Base-by-base conservation (phyloP, 2,888 invertebrate species). In the Lepidochrysops patricia region DNA sequence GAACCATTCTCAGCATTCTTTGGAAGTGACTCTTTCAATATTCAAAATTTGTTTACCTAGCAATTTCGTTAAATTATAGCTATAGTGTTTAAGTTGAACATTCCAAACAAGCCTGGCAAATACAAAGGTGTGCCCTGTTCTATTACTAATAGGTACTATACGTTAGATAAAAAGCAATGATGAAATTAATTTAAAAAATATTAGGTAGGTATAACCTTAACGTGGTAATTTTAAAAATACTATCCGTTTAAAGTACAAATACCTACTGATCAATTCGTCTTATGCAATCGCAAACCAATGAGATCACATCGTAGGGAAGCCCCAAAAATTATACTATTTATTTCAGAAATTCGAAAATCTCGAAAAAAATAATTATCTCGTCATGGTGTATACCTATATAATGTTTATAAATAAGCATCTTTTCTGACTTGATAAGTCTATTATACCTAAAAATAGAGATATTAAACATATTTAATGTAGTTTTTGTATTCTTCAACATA, bases 321-420 rank as follows among this genome's bases (percentile, higher is more conserved):
- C 27, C 29, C 2, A 5, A 54, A 54, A 32, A 32, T 61, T 56
- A 19, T 32, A 43, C 48, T 61, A 43, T 62, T 58, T 61, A 43
- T 62, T 58, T 37, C 58, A 48, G 62, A 58, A 60, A 58, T 61
- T 63, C 61, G 49, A 60, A 63, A 7, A 27, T 52, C 9, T 13
- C 27, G 13, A 1, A 50, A 26, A n/a, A 27, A 27, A 2, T 15
- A 29, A 61, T 61, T 61, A 62, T 58, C 50, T 54, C 32, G 58
- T 27, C 57, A 52, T 66, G 63, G 26, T 57, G 54, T 60, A 64
- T n/a, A n/a, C n/a, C n/a, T n/a, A n/a, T n/a, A n/a, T 64, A 62
- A 64, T 66, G 64, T 66, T 49, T 64, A 63, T 59, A 63, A 64
- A 66, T 35, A 29, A 57, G 61, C 23, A 37, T 64, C 63, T 62